phyloP scores from a whole-genome alignment of 2,797 vertebrate species.

The Melanotaenia boesemani region DNA sequence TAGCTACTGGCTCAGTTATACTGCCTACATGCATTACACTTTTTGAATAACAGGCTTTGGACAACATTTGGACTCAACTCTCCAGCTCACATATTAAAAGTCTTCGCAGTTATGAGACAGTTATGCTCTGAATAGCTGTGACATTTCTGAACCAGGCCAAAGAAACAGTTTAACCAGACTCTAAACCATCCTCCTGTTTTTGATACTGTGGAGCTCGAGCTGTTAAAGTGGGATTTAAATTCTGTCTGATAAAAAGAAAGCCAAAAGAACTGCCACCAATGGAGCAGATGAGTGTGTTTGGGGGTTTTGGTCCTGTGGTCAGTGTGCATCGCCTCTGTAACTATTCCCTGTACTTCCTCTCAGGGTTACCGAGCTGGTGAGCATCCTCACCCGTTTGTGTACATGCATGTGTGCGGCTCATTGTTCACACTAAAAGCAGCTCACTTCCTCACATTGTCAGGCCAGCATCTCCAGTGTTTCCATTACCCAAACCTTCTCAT shows the following conservation, averaged over 20 bases:
- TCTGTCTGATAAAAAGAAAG: not conserved
- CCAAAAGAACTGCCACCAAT: too few species aligned
- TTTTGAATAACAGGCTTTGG: too few species aligned
- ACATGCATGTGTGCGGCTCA: not conserved
- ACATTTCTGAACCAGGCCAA: not conserved
- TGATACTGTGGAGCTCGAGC: not conserved
- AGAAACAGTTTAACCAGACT: not conserved
- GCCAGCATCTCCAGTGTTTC: slow-evolving; percentile 40
- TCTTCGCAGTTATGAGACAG: too few species aligned
- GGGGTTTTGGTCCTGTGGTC: not conserved
- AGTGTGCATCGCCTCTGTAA: not conserved
- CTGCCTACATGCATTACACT: too few species aligned
- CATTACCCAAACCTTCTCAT: not conserved
- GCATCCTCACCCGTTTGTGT: slow-evolving; percentile 3
- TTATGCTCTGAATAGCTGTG: too few species aligned
- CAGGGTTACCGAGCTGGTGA: slow-evolving; percentile 9
- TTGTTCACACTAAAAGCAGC: slow-evolving; percentile 60
- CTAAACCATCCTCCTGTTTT: not conserved
- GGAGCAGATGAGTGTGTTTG: too few species aligned
- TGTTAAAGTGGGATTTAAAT: not conserved
- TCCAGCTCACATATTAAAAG: too few species aligned
- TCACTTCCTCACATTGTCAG: slow-evolving; percentile 72
- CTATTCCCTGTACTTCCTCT: slow-evolving; percentile 44
- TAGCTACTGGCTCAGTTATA: not conserved
- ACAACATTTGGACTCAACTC: too few species aligned